Evolutionary conservation across 2,888 invertebrate species (phyloP), one percentile per base, ranked within the genome.

Genomic region (Thelaira solivaga): DNA sequence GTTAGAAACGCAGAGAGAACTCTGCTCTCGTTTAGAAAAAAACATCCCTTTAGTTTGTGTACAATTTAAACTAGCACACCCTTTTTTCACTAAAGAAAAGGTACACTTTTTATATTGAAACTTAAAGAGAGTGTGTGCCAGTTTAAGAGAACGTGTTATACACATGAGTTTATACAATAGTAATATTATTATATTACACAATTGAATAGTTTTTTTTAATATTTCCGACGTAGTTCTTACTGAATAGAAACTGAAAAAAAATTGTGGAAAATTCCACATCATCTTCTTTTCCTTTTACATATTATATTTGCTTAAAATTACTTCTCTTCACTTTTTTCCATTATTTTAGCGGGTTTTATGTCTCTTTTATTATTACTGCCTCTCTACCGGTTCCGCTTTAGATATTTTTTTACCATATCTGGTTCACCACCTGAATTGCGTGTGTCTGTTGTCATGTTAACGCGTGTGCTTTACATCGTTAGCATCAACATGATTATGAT

Each of bases 371-470:
- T 53, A 26, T 36, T 34, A 6, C 43, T 61, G 11, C n/a, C 18
- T 31, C 18, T 36, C 39, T 68, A 61, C 69, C 74, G 65, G 65
- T 78, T 47, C 24, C 22, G n/a, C 24, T 39, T 36, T 22, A 31
- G 24, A 1, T 62, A 18, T 41, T 65, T 13, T 31, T 57, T 57
- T 24, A 39, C 39, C 29, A 68, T 68, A 61, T 75, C 74, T 75
- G 39, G 61, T 75, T 64, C 55, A 68, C 69, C 74, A 75, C 74
- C 74, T 75, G 74, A 68, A 61, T 65, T 75, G 67, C 36, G 29
- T 74, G n/a, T n/a, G 81, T 80, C 81, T 77, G 80, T 77, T 75
- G 80, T 81, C 80, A 81, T 80, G 75, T 69, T 57, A 77, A 75
- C 80, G 79, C 74, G 76, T 80, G 72, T 79, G 79, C 68, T 65